These are phyloP conservation scores for Pollenia angustigena DNA, from an alignment of 2,888 invertebrate genomes.

Conservation along the genomic window DNA sequence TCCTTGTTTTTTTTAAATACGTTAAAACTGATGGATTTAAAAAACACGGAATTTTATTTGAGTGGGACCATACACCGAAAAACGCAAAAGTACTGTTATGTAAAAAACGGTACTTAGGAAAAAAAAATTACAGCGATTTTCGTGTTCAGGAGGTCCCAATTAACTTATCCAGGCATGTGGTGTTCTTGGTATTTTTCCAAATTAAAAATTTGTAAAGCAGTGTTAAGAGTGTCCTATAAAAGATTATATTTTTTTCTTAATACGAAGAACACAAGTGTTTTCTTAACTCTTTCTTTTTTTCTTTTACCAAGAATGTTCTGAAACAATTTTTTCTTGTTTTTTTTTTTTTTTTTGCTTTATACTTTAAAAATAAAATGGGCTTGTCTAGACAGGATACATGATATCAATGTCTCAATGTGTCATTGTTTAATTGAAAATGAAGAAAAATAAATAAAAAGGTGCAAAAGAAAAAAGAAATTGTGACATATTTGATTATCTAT, in stretches of 20 bases:
- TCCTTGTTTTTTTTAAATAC: too few species aligned
- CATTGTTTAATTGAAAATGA: slow-evolving; percentile 7
- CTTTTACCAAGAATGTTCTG: neutral
- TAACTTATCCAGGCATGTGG: too few species aligned
- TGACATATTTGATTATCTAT: slow-evolving; percentile 4
- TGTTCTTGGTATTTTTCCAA: too few species aligned
- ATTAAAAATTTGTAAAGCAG: too few species aligned
- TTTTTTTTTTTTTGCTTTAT: slow-evolving; percentile 16
- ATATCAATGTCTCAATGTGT: slow-evolving; percentile 22
- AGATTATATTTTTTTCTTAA: too few species aligned
- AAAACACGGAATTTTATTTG: too few species aligned
- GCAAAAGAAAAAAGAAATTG: neutral
- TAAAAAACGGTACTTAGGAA: too few species aligned
- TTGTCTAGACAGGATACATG: slow-evolving; percentile 57
- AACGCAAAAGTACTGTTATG: too few species aligned
- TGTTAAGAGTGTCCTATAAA: neutral
- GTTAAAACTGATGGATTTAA: too few species aligned
- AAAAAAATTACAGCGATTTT: too few species aligned
- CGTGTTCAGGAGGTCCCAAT: too few species aligned
- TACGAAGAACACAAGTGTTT: neutral
- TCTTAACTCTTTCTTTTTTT: neutral
- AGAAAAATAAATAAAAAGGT: neutral
- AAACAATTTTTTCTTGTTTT: neutral
- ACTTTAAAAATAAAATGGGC: slow-evolving; percentile 29
- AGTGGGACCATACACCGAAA: too few species aligned